A percentile compares a stretch with the other conserved stretches of the same genome.
phyloP scores from a whole-genome alignment of 1,140 invertebrate species.

The Brachionus asplanchnoidis region DNA sequence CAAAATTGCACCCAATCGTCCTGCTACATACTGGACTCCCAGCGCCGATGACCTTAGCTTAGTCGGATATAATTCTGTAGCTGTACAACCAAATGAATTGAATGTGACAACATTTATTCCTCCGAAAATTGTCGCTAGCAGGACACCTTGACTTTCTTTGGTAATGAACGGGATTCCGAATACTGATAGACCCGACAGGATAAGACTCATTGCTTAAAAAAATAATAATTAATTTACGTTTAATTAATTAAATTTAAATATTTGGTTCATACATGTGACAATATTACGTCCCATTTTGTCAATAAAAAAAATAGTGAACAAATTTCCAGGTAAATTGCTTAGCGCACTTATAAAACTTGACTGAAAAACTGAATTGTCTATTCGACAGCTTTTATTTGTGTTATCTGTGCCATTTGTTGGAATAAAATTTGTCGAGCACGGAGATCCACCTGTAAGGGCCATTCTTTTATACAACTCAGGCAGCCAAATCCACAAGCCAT shows the following conservation, averaged over 20 bases:
- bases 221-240: neutral
- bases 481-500: constrained; percentile 62
- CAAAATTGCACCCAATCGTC: constrained; percentile 57
- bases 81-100: constrained; percentile 30
- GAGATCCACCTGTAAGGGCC: constrained; percentile 50
- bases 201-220: constrained; percentile 12
- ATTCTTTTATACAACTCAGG: constrained; percentile 60
- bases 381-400: constrained; percentile 37
- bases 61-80: constrained; percentile 33
- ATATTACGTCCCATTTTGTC: constrained; percentile 58
- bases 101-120: constrained; percentile 40
- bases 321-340: constrained; percentile 58
- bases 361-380: neutral
- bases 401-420: neutral
- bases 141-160: constrained; percentile 7
- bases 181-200: constrained; percentile 39
- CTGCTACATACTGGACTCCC: constrained; percentile 50
- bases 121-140: constrained; percentile 26
- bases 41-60: constrained; percentile 19
- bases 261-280: constrained; percentile 55
- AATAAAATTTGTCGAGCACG: constrained; percentile 46
- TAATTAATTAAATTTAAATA: neutral
- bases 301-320: constrained; percentile 58
- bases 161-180: constrained; percentile 42
- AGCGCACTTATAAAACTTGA: constrained; percentile 48